phyloP scores from a whole-genome alignment of 2,797 vertebrate species.

The Sorex maritimensis region DNA sequence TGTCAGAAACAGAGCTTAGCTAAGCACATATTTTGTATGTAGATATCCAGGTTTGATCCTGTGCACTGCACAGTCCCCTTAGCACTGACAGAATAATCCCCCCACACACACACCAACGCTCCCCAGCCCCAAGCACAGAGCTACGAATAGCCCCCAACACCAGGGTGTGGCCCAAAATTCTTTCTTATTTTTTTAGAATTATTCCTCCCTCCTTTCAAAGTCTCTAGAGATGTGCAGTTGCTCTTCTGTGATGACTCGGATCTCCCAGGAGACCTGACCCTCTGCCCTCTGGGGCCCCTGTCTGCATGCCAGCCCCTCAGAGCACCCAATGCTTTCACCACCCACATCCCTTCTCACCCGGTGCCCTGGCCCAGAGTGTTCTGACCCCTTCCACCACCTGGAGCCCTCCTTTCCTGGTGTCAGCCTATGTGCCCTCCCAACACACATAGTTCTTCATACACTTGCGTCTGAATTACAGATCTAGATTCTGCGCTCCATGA shows the following conservation, averaged over 20 bases:
- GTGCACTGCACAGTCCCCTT: no score
- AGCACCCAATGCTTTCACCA: background rate
- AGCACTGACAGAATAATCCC: no score
- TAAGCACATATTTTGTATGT: no score
- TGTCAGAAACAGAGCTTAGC: no score
- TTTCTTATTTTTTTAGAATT: background rate
- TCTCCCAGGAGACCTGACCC: background rate
- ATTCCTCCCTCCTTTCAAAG: background rate
- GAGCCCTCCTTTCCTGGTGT: background rate
- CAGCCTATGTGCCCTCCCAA: background rate
- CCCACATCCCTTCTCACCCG: background rate
- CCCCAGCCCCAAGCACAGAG: no score
- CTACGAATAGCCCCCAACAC: no score
- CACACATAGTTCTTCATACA: background rate
- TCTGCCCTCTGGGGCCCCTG: background rate
- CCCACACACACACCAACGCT: no score
- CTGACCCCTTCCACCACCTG: background rate
- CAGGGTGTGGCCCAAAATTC: no score
- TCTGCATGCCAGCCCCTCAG: background rate
- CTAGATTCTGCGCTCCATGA: background rate
- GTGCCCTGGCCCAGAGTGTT: background rate
- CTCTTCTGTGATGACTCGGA: background rate
- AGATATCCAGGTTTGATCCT: no score
- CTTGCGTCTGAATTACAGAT: conserved; percentile 10
- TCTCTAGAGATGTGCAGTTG: background rate